Evolutionary conservation across 2,888 invertebrate species (phyloP), one percentile per base, ranked within the genome.

Genomic region (Coremacera marginata): DNA sequence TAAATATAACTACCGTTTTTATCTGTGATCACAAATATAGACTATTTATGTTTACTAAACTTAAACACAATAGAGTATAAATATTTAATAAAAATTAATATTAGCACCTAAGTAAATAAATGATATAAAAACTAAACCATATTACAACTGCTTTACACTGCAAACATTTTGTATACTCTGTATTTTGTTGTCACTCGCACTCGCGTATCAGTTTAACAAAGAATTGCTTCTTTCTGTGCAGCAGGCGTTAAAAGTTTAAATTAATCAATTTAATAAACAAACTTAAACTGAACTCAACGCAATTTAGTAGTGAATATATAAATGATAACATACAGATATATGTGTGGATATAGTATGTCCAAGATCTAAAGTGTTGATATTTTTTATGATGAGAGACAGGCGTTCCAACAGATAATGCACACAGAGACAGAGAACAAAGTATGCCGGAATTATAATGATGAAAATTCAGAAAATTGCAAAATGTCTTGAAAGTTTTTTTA

Each of bases 261-360:
- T 85, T 84, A 82, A 83, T 84, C 82, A 84, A 84, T 83, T 84
- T 81, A 84, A 84, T 83, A 83, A 79, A 78, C 37, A 55, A 37
- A 74, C 52, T 60, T n/a, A 55, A 37, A 74, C 52, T 60, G 3
- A 74, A 67, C 37, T 74, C 65, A 67, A 44, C 55, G 74, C 51
- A n/a, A 27, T 74, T 74, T 74, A 52, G 25, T 31, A 67, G 65
- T 55, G 44, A n/a, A 25, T 55, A 55, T 22, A 25, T 55, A 55
- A 31, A 37, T 74, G 74, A 67, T 72, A 27, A n/a, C n/a, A 25
- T 55, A 16, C 3, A 19, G 14, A 68, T 16, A 52, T n/a, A 9
- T 49, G 11, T 44, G 51, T 22, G n/a, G 16, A 16, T 16, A 60
- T 11, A 31, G 31, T 31, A 22, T 72, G 7, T 31, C 5, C n/a